Base-by-base conservation (phyloP, 2,113 vertebrate genomes). In the Sphaerodactylus townsendi region DNA sequence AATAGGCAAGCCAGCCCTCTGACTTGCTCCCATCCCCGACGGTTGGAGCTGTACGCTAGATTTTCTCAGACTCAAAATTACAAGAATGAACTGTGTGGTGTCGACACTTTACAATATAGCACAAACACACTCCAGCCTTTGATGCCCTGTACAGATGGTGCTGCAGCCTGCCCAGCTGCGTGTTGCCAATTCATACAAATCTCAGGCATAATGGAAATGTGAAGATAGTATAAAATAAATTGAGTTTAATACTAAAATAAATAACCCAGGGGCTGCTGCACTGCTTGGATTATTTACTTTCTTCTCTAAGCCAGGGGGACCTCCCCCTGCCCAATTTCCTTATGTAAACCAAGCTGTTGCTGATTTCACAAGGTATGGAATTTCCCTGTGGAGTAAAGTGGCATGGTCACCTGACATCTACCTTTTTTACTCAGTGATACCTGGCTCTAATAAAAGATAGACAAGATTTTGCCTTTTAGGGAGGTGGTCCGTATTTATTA, bases 161-260 rank as follows among this genome's bases (percentile, higher is more conserved):
- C 77, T 80, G 88, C 37, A 74, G 59, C 23, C 25, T 62, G 59
- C 59, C 59, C 25, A 62, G 7, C 17, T 25, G 39, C 59, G 37
- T 17, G 0, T 33, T 0, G 0, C 75, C 74, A 81, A 30, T 5
- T 6, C 81, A 72, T 33, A 68, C 2, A n/a, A 66, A 74, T 64
- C 83, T 74, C 28, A 0, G 0, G 69, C 68, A 13, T 73, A 86
- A 82, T 79, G 89, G 83, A 79, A 87, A 37, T 0, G 2, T 79
- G 81, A 72, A 25, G 65, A 64, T 0, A 15, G 79, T 84, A 84
- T 14, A 81, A 92, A 87, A 85, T 65, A 89, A 93, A 89, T 84
- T 84, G 82, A 70, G 65, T 72, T 78, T 64, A 85, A 85, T 79
- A 65, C 56, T 39, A 72, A 64, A 79, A 72, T 79, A 85, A 79